Base-by-base conservation (phyloP, 1,140 invertebrate species). In the Papilio machaon region DNA sequence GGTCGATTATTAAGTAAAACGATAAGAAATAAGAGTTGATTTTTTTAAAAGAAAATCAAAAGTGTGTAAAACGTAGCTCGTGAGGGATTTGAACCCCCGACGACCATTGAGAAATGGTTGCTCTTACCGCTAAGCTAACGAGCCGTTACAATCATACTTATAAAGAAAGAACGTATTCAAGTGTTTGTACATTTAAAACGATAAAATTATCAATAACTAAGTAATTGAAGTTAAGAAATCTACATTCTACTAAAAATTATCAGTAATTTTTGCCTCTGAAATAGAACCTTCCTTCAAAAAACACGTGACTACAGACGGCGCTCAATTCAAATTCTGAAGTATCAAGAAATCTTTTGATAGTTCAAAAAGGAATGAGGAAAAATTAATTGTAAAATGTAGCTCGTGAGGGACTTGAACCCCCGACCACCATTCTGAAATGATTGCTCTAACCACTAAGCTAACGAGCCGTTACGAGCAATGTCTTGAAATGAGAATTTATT, bases 401-500 rank as follows among this genome's bases (percentile, higher is more conserved):
- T 67, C 64, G 30, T 67, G 23, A 67, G 60, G 60, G 60, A 67
- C 13, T 67, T 67, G 23, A 67, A 67, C 23, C 60, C 60, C 23
- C 23, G 60, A 35, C 60, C 1, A 35, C 60, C 60, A 67, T 67
- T 54, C 9, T 35, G 8, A 67, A 47, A 47, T 49, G 9, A 19
- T 46, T 38, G 54, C 35, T 78, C 64, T 49, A 67, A 30, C 23
- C 60, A 9, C 23, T 47, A 49, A 76, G 30, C 54, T 35, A 30
- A 58, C 58, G 78, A 47, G 30, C 47, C 46, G 73, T 58, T 78
- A 46, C 17, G 70, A 52, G 17, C 35, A 76, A 30, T 60, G 17
- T 13, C 67, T 74, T 79, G 79, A 83, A 79, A 79, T 79, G 73
- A 79, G 7, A 60, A 60, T n/a, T 60, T 60, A 60, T 19, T 60